phyloP scores from a whole-genome alignment of 2,888 invertebrate genomes.

The Noctua janthina region DNA sequence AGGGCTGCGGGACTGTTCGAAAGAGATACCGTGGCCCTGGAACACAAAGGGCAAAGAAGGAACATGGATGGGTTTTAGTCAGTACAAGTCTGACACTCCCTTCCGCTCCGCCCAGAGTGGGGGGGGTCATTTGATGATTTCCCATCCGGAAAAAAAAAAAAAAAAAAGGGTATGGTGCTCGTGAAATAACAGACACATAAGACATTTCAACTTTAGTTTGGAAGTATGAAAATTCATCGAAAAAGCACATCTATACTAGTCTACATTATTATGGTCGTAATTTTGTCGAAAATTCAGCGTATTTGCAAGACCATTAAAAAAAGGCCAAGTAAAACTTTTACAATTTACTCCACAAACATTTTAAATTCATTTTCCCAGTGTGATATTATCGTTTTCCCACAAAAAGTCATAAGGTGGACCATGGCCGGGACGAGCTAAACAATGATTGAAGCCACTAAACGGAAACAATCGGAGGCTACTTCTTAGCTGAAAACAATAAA shows the following conservation, averaged over 20 bases:
- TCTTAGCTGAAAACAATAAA: slow-evolving; percentile 55
- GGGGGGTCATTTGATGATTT: too few relatives aligned
- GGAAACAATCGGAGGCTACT: slow-evolving; percentile 35
- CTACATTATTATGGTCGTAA: background rate
- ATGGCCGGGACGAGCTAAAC: background rate
- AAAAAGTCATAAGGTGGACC: slow-evolving; percentile 60
- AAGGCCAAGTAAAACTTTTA: background rate
- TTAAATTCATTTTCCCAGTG: slow-evolving; percentile 49
- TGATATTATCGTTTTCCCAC: slow-evolving; percentile 61
- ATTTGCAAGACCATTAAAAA: background rate
- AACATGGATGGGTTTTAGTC: too few relatives aligned
- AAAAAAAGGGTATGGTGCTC: background rate
- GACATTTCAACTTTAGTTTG: background rate
- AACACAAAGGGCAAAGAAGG: too few relatives aligned
- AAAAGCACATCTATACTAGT: background rate
- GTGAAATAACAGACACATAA: background rate
- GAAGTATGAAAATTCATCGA: background rate
- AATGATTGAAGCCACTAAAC: slow-evolving; percentile 5
- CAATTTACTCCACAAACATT: slow-evolving; percentile 6
- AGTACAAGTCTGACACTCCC: too few relatives aligned
- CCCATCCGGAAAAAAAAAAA: too few relatives aligned
- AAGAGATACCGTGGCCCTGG: too few relatives aligned
- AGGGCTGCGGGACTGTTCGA: too few relatives aligned
- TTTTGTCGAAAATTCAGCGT: background rate
- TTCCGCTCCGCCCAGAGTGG: too few relatives aligned